Evolutionary conservation across 2,113 vertebrate genomes (phyloP).

Genomic region (Oncorhynchus mykiss): DNA sequence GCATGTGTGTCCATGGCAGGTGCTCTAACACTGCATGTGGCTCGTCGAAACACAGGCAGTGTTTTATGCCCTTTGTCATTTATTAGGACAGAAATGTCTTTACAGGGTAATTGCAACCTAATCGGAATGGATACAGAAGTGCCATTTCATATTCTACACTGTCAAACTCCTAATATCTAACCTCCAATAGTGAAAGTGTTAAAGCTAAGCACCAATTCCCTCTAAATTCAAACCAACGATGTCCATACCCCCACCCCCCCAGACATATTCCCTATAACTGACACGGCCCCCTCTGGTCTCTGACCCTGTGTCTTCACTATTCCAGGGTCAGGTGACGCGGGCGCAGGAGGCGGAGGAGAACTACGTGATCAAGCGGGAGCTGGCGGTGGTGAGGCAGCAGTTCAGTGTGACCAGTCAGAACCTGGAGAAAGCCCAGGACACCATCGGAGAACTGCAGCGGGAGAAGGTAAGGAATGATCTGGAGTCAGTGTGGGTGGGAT

Average conservation of each 20-base stretch:
- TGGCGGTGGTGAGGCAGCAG: slow-evolving; percentile 87
- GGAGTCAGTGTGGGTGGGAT: not conserved
- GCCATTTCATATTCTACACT: not conserved
- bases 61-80: not conserved
- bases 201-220: too few species aligned
- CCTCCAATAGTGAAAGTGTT: not conserved
- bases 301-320: not conserved
- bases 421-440: slow-evolving; percentile 86
- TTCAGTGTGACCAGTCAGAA: slow-evolving; percentile 81
- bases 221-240: too few species aligned
- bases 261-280: not conserved
- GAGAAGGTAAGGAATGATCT: slow-evolving; percentile 75
- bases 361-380: slow-evolving; percentile 90
- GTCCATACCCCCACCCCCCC: not conserved
- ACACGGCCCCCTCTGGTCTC: not conserved
- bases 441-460: slow-evolving; percentile 86
- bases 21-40: slow-evolving; percentile 55
- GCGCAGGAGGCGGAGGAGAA: slow-evolving; percentile 95
- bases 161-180: not conserved
- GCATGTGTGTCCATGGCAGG: slow-evolving; percentile 48
- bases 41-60: slow-evolving; percentile 35
- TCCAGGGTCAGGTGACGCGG: slow-evolving; percentile 90
- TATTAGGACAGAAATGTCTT: not conserved
- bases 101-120: not conserved
- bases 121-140: not conserved